phyloP scores from a whole-genome alignment of 2,113 vertebrate species.

The Pygoscelis antarcticus region DNA sequence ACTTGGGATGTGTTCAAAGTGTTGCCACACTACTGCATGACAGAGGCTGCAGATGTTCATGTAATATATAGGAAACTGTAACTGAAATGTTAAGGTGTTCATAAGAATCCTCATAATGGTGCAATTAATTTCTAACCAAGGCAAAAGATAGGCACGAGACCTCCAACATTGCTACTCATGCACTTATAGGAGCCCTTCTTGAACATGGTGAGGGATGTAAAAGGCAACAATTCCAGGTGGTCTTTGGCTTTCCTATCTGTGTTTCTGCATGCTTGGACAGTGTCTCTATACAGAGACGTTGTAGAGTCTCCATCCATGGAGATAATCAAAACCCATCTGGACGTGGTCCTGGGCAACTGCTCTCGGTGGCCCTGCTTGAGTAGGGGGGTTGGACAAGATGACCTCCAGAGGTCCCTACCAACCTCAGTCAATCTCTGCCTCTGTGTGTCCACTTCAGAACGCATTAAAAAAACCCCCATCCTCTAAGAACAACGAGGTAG shows the following conservation, averaged over 20 bases:
- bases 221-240: neutral
- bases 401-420: neutral
- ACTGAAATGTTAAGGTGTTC: neutral
- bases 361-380: neutral
- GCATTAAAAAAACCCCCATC: neutral
- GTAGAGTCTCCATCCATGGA: neutral
- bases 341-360: fast-evolving
- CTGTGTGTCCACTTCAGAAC: neutral
- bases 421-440: neutral
- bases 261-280: neutral
- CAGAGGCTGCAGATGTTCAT: neutral
- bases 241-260: neutral
- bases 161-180: neutral
- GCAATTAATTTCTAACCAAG: neutral
- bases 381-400: neutral
- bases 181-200: neutral
- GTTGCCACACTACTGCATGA: neutral
- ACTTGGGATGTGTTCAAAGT: neutral
- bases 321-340: neutral
- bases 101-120: neutral
- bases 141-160: neutral
- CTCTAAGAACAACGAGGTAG: neutral
- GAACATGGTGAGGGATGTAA: neutral
- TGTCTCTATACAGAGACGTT: neutral
- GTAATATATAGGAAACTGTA: neutral